Base-by-base conservation (phyloP, 1,140 invertebrate species). In the Drosophila nikananu region DNA sequence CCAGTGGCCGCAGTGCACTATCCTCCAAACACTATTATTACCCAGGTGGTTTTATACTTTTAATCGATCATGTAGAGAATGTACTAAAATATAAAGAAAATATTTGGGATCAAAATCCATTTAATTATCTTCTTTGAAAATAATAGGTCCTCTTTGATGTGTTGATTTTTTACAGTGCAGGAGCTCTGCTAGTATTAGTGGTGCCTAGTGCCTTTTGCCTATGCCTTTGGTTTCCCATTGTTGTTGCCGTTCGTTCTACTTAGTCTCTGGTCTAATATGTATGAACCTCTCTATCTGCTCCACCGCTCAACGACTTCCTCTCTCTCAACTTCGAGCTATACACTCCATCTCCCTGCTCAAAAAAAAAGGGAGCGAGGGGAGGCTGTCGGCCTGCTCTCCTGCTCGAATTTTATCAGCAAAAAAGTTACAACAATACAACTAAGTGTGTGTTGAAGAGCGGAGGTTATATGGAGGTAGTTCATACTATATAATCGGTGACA, bases 191-290 rank as follows among this genome's bases (percentile, higher is more conserved):
- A 21, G 32, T 55, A 32, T 55, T 54, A 57, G 65, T 66, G 32
- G 15, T 51, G 27, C 25, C 51, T 54, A 21, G 51, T 55, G 52
- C 52, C 52, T 54, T 54, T 35, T 60, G 58, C 44, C 54, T 30
- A 27, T 25, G 44, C 61, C 65, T 39, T 37, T 19, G 39, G 44
- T 23, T 27, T 32, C 25, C 80, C 72, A 87, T 87, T 86, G 84
- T 86, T 66, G 39, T 71, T 86, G 59, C 23, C 23, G 62, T 84
- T 90, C 21, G 81, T 84, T 90, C 84, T 90, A 87, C 73, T 81
- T 79, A 90, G 86, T 90, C 66, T 77, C 80, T 80, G 71, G 44
- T 86, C 77, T 83, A 80, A 73, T 83, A 65, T 52, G 32, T 74
- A 60, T 48, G 58, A 61, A 68, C 64, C 61, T 71, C 60, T 83